Evolutionary conservation across 2,888 invertebrate species (phyloP).

Genomic region (Apotomis betuletana): DNA sequence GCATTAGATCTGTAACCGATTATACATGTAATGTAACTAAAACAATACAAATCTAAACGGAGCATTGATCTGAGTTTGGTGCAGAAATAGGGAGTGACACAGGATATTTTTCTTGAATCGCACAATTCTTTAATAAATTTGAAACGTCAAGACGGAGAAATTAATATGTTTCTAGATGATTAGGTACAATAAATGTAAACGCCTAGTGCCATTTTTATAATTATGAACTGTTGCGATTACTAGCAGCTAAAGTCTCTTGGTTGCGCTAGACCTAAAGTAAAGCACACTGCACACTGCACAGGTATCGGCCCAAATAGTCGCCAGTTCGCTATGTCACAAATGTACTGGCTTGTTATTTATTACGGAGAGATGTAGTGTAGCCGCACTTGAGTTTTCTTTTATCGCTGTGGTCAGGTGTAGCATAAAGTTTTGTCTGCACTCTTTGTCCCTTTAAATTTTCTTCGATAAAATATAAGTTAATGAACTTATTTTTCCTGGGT

Average conservation of each 20-base stretch:
- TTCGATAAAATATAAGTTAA: background rate
- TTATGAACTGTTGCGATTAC: background rate
- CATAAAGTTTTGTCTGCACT: background rate
- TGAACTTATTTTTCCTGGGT: too few relatives aligned
- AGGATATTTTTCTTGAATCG: too few relatives aligned
- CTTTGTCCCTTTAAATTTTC: background rate
- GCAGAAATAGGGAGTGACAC: too few relatives aligned
- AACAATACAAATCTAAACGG: background rate
- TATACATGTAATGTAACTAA: background rate
- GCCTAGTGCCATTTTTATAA: too few relatives aligned
- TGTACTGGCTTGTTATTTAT: slow-evolving; percentile 12
- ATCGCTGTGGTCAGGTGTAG: background rate
- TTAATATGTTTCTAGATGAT: too few relatives aligned
- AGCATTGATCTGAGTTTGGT: too few relatives aligned
- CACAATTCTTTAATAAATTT: too few relatives aligned
- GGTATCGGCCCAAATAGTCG: slow-evolving; percentile 7
- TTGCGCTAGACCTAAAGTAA: slow-evolving; percentile 7
- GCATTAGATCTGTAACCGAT: too few relatives aligned
- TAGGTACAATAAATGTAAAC: too few relatives aligned
- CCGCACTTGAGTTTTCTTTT: slow-evolving; percentile 1
- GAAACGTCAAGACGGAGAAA: too few relatives aligned
- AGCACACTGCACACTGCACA: background rate
- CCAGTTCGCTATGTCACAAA: slow-evolving; percentile 6
- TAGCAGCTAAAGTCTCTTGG: background rate
- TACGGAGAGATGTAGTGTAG: background rate